phyloP scores from a whole-genome alignment of 2,113 vertebrate genomes.

The Campylomormyrus tamandua region DNA sequence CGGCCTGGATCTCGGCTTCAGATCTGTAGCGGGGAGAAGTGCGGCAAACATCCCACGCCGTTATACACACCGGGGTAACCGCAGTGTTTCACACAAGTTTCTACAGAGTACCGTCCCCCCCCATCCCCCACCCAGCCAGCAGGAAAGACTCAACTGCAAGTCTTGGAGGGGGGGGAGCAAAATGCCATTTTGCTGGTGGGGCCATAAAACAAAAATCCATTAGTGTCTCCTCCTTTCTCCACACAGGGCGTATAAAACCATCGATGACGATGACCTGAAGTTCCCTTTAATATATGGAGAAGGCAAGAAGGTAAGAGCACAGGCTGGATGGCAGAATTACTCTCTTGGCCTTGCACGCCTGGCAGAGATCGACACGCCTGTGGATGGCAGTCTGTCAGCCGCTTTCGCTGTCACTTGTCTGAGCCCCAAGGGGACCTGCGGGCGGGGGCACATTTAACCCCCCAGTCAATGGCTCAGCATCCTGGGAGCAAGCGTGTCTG shows the following conservation, averaged over 20 bases:
- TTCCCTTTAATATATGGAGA: conserved; percentile 53
- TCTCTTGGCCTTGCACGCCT: not conserved
- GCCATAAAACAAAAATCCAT: conserved; percentile 38
- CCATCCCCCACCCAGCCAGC: not conserved
- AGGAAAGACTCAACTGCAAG: not conserved
- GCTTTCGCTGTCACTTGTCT: not conserved
- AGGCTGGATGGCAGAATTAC: not conserved
- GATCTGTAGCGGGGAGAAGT: not conserved
- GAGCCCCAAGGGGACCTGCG: not conserved
- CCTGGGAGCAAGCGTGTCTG: not conserved
- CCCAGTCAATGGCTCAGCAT: not conserved
- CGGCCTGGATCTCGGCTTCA: not conserved
- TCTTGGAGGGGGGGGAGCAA: not conserved
- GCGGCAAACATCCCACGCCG: not conserved
- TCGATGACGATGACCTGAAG: conserved; percentile 62
- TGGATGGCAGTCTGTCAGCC: not conserved
- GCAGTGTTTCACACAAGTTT: not conserved
- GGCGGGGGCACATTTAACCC: not conserved
- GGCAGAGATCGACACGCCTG: not conserved
- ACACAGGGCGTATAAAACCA: conserved; percentile 69
- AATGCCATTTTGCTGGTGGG: conserved; percentile 16
- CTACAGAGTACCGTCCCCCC: not conserved
- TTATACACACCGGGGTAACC: not conserved
- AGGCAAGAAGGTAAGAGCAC: conserved; percentile 76
- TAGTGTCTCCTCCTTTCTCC: not conserved